Base-by-base conservation (phyloP, 2,113 vertebrate genomes). In the Caretta caretta region DNA sequence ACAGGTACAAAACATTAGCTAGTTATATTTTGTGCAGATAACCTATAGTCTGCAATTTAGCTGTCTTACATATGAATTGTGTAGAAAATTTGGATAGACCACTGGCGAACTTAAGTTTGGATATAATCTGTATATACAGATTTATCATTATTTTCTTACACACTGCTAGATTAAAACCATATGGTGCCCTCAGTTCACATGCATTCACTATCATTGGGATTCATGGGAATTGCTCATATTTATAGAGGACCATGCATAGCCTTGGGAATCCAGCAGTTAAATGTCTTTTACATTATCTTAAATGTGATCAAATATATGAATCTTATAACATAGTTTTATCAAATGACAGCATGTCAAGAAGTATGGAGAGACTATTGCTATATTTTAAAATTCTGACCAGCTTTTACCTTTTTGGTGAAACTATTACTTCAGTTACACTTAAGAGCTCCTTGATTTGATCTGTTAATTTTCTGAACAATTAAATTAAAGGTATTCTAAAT, bases 161-260 rank as follows among this genome's bases (percentile, higher is more conserved):
- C 22, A 4, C 91, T 85, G 25, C 83, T 92, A 92, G 16, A n/a
- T 84, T 96, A 97, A 95, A 76, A 72, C 75, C 13, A 1, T 88
- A 19, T 78, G 84, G 87, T 96, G 35, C 79, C 24, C 35, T 95
- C 54, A 42, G 9, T 91, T 96, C 24, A 38, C 92, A 57, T 94
- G 29, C 35, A 10, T 92, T 93, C 12, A 2, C 86, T 94, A 3
- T 86, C 65, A 13, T 90, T 91, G 80, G 6, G 14, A 6, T 86
- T 93, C 93, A 86, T 83, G 48, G 24, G 90, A 76, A 16, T 38
- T 90, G 56, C 46, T 93, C 88, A 48, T 1, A 1, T n/a, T 46
- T 83, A 38, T 75, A 80, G 53, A 87, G 83, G 59, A 35, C 62
- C 84, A 0, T 6, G 4, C 76, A 3, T 84, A 78, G 13, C 50